These are phyloP conservation scores for Aquatica leii DNA, from an alignment of 2,888 invertebrate genomes.

Conservation along the genomic window DNA sequence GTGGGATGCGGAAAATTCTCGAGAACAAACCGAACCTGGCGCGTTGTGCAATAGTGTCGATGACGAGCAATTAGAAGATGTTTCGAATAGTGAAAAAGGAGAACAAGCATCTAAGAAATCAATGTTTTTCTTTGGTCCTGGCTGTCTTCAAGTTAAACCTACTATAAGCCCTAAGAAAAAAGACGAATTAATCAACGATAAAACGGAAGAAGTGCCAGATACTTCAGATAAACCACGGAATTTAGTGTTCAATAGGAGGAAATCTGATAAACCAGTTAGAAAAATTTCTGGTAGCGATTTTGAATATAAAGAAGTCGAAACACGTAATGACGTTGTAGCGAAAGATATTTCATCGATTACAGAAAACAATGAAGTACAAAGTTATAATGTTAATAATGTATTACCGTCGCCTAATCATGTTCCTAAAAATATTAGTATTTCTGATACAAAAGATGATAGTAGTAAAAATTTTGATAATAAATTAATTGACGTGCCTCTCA, in stretches of 20 bases:
- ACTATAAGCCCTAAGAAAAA: conserved; percentile 28
- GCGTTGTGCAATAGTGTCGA: too few relatives aligned
- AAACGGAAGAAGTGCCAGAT: neutral
- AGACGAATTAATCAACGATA: neutral
- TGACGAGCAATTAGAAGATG: neutral
- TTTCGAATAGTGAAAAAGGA: neutral
- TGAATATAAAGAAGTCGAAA: neutral
- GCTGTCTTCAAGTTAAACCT: conserved; percentile 60
- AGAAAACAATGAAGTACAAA: neutral
- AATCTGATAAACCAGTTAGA: conserved; percentile 11
- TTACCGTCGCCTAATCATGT: conserved; percentile 16
- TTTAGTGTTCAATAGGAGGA: neutral
- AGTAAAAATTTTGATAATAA: conserved; percentile 15
- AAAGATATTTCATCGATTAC: neutral
- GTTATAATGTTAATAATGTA: conserved; percentile 7
- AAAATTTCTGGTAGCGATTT: neutral
- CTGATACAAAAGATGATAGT: conserved; percentile 10
- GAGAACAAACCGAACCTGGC: too few relatives aligned
- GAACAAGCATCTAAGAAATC: conserved; percentile 12
- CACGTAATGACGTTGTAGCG: neutral
- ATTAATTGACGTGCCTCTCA: conserved; percentile 19
- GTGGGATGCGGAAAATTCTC: too few relatives aligned
- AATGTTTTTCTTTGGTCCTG: conserved; percentile 62
- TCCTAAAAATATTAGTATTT: conserved; percentile 25
- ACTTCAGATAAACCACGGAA: conserved; percentile 1